Base-by-base conservation (phyloP, 1,140 invertebrate genomes). In the Atopsyche davidsoni region DNA sequence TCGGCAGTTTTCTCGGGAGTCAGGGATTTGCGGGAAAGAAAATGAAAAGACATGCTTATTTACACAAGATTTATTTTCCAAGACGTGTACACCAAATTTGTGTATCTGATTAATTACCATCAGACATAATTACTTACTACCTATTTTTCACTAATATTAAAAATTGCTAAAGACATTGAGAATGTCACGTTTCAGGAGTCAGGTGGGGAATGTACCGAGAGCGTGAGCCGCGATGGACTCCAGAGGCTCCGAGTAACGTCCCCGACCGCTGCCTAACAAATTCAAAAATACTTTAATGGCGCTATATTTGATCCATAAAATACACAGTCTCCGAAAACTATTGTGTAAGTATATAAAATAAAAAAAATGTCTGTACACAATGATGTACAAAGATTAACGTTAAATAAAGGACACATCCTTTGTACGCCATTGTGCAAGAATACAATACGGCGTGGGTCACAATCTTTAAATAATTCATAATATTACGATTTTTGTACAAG, bases 41-140 rank as follows among this genome's bases (percentile, higher is more conserved):
- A 34, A 51, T 48, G 31, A 54, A 46, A 41, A 50, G 18, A 36
- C 34, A 17, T 45, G 36, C 51, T 57, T 58, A 56, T 57, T 59
- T 59, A 58, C 57, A 58, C 53, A 58, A 55, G 50, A 51, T 58
- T 58, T 58, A 55, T 55, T 55, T 58, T 58, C 41, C 43, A 52
- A 58, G 57, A 58, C 57, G 53, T 55, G 46, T 58, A 58, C 56
- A 58, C 51, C 51, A 54, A 58, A 49, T 53, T 40, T 46, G 41
- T 36, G 32, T 45, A 54, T 54, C 56, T 58, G 56, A 58, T 38
- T 17, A 45, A 50, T 46, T 10, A 35, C 18, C 28, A 47, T 58
- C 51, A 54, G 51, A 58, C 32, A 47, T 47, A 52, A 39, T 34
- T 23, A 58, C 51, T 58, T 58, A 58, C 34, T 46, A 25, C 28